Conservation (phyloP, 2,797 vertebrate genomes). For the Podargus strigoides region DNA sequence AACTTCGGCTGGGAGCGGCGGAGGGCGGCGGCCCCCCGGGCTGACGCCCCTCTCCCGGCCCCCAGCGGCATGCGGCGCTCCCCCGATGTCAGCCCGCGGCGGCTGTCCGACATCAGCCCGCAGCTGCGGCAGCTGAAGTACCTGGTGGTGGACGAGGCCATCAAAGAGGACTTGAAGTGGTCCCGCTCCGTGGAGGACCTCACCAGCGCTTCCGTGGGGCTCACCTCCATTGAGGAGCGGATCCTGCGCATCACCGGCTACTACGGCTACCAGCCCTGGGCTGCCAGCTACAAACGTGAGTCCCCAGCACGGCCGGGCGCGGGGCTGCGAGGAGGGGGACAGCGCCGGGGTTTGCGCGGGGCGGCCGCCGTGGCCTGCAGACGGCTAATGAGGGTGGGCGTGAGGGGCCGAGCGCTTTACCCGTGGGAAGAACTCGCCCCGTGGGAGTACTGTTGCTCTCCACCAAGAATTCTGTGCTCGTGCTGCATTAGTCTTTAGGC, state of each 20-base stretch:
- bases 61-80: slow-evolving; percentile 89
- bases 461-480: not conserved
- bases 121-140: slow-evolving; percentile 95
- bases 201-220: slow-evolving; percentile 83
- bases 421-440: not conserved
- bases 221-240: slow-evolving; percentile 87
- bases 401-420: not conserved
- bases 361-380: not conserved
- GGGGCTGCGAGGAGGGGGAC: not conserved
- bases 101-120: slow-evolving; percentile 97
- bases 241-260: slow-evolving; percentile 94
- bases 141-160: slow-evolving; percentile 91
- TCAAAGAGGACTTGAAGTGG: slow-evolving; percentile 92
- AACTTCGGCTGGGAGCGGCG: not conserved
- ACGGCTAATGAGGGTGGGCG: not conserved
- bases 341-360: not conserved
- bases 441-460: not conserved
- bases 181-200: slow-evolving; percentile 94
- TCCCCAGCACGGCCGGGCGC: not conserved
- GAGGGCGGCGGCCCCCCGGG: not conserved
- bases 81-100: slow-evolving; percentile 90
- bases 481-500: not conserved
- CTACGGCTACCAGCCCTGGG: slow-evolving; percentile 95
- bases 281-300: slow-evolving; percentile 88
- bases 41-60: not conserved